A percentile compares a stretch with the other conserved stretches of the same genome.
phyloP scores from a whole-genome alignment of 2,113 vertebrate genomes.

The Petrocephalus microphthalmus region DNA sequence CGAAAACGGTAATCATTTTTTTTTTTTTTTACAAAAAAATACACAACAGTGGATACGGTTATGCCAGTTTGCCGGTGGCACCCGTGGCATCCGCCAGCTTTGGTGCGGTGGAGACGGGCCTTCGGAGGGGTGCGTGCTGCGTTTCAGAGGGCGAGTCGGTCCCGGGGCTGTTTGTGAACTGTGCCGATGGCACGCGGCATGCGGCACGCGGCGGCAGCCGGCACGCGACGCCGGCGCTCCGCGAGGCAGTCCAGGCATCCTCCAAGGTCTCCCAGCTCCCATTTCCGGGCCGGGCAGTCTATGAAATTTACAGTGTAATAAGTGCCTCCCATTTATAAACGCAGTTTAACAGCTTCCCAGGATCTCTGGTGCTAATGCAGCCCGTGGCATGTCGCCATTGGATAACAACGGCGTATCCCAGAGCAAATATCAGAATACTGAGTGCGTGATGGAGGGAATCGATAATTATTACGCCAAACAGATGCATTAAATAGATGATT shows the following conservation, averaged over 20 bases:
- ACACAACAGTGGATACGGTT: not conserved
- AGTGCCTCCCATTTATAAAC: conserved; percentile 58
- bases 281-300: conserved; percentile 39
- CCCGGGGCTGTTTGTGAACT: conserved; percentile 45
- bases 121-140: conserved; percentile 48
- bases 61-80: not conserved
- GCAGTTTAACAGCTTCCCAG: conserved; percentile 50
- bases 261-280: conserved; percentile 50
- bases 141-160: conserved; percentile 49
- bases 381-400: conserved; percentile 38
- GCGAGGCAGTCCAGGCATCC: conserved; percentile 39
- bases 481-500: conserved; percentile 30
- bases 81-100: too few relatives aligned
- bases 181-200: conserved; percentile 37
- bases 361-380: conserved; percentile 40
- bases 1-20: not conserved
- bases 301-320: conserved; percentile 50
- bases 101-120: not conserved
- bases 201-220: too few relatives aligned
- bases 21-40: not conserved
- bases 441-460: conserved; percentile 26
- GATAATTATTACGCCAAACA: conserved; percentile 35
- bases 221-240: not conserved
- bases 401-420: conserved; percentile 34
- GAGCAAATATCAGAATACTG: conserved; percentile 26